A percentile compares a stretch with the other conserved stretches of the same genome.
phyloP scores from a whole-genome alignment of 2,113 vertebrate species.

The Prietella phreatophila region DNA sequence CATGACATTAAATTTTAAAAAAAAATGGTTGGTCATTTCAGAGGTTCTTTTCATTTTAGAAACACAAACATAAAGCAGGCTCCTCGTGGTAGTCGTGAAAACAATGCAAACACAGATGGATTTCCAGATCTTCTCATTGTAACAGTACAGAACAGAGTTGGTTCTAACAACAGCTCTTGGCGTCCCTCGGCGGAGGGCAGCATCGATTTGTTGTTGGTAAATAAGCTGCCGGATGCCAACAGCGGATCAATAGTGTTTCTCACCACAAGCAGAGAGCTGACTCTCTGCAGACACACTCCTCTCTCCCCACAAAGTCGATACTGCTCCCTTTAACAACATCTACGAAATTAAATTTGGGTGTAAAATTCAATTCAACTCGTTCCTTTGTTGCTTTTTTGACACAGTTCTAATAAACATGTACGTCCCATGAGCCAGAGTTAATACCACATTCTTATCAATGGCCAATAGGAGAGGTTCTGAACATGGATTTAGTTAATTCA shows the following conservation, averaged over 20 bases:
- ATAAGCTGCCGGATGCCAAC: constrained; percentile 74
- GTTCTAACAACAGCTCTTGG: constrained; percentile 60
- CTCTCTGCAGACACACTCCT: constrained; percentile 46
- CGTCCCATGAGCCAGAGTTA: neutral
- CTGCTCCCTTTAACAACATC: neutral
- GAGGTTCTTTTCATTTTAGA: neutral
- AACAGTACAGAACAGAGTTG: neutral
- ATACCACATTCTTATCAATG: neutral
- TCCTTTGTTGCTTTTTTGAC: neutral
- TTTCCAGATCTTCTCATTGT: constrained; percentile 9
- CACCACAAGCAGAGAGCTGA: constrained; percentile 43
- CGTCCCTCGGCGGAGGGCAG: constrained; percentile 61
- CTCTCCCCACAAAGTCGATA: constrained; percentile 38
- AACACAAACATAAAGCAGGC: neutral
- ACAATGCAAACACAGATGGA: neutral
- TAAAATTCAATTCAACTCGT: constrained; percentile 13
- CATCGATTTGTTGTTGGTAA: constrained; percentile 81
- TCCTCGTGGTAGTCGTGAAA: neutral
- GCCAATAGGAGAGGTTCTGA: neutral
- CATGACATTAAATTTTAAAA: no score
- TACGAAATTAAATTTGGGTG: constrained; percentile 33
- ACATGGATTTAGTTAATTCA: neutral
- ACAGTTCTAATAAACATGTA: constrained; percentile 8
- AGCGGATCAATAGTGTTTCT: constrained; percentile 68
- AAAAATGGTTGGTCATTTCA: neutral